Conservation (phyloP, 2,888 invertebrate species). For the Spialia ferax region DNA sequence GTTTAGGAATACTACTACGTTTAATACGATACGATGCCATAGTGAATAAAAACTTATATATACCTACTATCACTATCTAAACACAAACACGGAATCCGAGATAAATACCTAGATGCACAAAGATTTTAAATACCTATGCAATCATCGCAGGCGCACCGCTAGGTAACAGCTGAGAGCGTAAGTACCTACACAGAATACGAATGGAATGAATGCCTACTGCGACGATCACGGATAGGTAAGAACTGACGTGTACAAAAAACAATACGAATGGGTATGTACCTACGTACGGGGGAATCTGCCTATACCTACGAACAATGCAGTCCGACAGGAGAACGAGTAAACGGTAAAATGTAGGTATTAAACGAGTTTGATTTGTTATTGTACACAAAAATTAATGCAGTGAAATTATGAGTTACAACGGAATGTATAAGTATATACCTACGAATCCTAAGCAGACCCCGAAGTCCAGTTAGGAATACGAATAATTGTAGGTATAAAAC, state of each 20-base stretch:
- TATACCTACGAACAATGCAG: not conserved
- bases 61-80: not conserved
- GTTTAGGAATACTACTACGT: conserved; percentile 5
- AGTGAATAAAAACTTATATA: not conserved
- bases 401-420: not conserved
- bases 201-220: not conserved
- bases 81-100: not conserved
- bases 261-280: not conserved
- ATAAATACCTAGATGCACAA: not conserved
- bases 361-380: not conserved
- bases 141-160: not conserved
- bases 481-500: conserved; percentile 1
- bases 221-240: not conserved
- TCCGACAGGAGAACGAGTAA: not conserved
- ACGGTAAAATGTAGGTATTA: not conserved
- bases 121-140: not conserved
- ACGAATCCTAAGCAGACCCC: not conserved
- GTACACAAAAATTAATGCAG: not conserved
- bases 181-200: not conserved
- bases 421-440: not conserved
- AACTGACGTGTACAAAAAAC: not conserved
- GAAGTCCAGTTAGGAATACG: not conserved
- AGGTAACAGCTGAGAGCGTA: not conserved
- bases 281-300: not conserved
- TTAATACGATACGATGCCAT: conserved; percentile 5